Base-by-base conservation (phyloP, 1,140 invertebrate species). In the Frieseomelitta varia region DNA sequence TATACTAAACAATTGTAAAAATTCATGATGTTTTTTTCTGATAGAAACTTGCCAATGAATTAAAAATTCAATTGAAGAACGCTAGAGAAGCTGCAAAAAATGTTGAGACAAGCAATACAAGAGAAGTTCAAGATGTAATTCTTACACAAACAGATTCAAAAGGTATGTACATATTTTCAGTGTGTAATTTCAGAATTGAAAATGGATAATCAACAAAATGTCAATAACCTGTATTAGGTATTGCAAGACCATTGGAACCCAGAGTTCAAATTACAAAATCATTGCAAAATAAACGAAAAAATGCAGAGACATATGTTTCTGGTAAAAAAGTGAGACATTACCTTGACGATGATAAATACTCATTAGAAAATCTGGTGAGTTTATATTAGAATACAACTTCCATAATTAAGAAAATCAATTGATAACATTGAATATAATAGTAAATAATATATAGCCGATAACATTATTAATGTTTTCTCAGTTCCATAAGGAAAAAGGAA, bases 401-500 rank as follows among this genome's bases (percentile, higher is more conserved):
- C 3, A 10, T 4, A 47, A 10, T 77, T 53, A 30, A 39, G 56
- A 81, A 72, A 30, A 27, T 11, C 63, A 63, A 30, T 63, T 63
- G 39, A 47, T 47, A 8, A 47, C 8, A 6, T 47, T 47, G 39
- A 47, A 47, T 47, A 47, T 47, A 8, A 47, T 10, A 47, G 8
- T 47, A 47, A 11, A 47, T 47, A 10, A 6, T 11, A 47, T 47
- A 47, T 10, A 47, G 14, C 2, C 4, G 27, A 27, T 56, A 8
- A 73, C 12, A 63, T 58, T 4, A 65, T 47, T 56, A 58, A 58
- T 78, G 17, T 67, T 12, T 83, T 95, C 39, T 96, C 89, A 98
- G 97, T 99, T 99, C 94, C 96, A 98, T 95, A 95, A 96, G 90
- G 99, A 99, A 95, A 99, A 98, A 95, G 96, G 97, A 92, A 97